Base-by-base conservation (phyloP, 2,797 vertebrate genomes). In the Aeoliscus strigatus region DNA sequence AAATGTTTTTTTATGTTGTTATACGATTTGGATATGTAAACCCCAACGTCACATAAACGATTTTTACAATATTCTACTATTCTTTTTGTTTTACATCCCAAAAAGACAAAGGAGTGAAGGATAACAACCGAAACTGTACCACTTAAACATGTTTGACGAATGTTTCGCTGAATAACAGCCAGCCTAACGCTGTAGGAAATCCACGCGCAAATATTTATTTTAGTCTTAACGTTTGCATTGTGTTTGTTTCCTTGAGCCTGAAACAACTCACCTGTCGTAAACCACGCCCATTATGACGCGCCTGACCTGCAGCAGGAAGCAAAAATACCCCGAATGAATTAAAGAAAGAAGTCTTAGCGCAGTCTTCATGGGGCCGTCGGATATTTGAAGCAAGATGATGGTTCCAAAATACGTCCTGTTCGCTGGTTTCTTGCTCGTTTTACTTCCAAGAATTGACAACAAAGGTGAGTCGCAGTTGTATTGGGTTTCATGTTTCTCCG, bases 381-480 rank as follows among this genome's bases (percentile, higher is more conserved):
- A 13, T 0, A 16, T 8, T 42, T 47, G 2, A 39, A 37, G 12
- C 0, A 28, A 30, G 31, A 75, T 17, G 17, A 73, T 82, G 75
- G 6, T 24, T 14, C n/a, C 15, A 15, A 71, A 51, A 39, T n/a
- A 2, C 10, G 0, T 28, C 0, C 2, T 66, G 1, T 9, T 53
- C 10, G 34, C 18, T 8, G n/a, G 39, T 24, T 23, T 79, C 3
- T 32, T 63, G 3, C 25, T 56, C 1, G 51, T 11, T 46, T 63
- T 1, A 38, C 7, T 76, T 29, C 34, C 24, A 36, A 41, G 23
- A 37, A 34, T 30, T 40, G 39, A 65, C 14, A 73, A 6, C 24
- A 38, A 42, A 74, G 80, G 84, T 86, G 41, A 81, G 80, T 3
- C 7, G 2, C 2, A 1, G 25, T 8, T 37, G 8, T 11, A 2